Evolutionary conservation across 1,140 invertebrate genomes (phyloP).

Genomic region (Tetramorium parvispinum): DNA sequence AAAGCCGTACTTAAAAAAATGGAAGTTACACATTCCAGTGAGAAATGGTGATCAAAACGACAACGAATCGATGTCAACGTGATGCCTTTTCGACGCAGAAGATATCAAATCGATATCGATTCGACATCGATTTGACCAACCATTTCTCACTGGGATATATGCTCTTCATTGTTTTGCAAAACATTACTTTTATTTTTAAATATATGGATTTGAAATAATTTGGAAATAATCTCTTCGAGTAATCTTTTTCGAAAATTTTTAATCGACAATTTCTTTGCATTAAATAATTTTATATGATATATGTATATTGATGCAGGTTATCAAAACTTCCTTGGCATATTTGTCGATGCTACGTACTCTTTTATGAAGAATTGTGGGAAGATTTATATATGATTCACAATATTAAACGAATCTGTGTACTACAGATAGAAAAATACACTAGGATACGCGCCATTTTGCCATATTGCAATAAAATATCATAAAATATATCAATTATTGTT

Average conservation of each 20-base stretch:
- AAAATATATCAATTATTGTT: not conserved
- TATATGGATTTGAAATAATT: no score
- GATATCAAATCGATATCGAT: no score
- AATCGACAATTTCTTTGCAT: not conserved
- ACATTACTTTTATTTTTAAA: no score
- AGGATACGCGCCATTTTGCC: not conserved
- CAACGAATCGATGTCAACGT: no score
- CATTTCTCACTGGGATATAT: no score
- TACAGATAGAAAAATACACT: constrained; percentile 27
- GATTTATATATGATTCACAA: not conserved
- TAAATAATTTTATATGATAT: not conserved
- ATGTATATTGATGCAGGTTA: constrained; percentile 23
- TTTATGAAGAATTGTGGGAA: constrained; percentile 18
- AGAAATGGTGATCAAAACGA: no score
- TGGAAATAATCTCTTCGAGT: no score
- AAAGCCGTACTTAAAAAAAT: not conserved
- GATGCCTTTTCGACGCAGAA: no score
- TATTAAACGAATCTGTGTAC: not conserved
- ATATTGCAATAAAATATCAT: not conserved
- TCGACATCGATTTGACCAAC: no score
- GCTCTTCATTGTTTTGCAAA: no score
- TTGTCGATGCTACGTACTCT: constrained; percentile 43
- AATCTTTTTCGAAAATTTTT: no score
- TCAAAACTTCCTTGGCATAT: constrained; percentile 50
- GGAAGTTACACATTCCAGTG: not conserved